Base-by-base conservation (phyloP, 1,140 invertebrate species). In the Hetaerina americana region DNA sequence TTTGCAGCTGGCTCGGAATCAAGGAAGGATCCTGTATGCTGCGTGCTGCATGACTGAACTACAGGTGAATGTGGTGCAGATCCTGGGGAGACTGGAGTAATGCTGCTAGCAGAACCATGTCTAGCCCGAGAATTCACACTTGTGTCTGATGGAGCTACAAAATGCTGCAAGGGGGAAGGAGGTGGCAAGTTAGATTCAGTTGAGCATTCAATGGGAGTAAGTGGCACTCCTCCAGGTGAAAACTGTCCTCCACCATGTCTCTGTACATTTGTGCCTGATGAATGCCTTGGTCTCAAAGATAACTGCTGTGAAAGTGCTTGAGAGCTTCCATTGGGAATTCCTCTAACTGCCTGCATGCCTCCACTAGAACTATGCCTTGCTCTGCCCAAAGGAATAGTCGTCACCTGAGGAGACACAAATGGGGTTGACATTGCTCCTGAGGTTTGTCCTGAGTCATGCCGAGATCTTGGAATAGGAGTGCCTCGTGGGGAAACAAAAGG, bases 401-500 rank as follows among this genome's bases (percentile, higher is more conserved):
- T 82, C 25, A 77, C 71, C 70, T 80, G 79, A n/a, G 80, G 80
- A 24, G 80, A 81, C 67, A 81, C 77, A 75, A 82, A 82, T 25
- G 80, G 80, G 5, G 80, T 78, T 77, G 72, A 71, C 76, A 74
- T n/a, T 74, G 74, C 24, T 75, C 75, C 26, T 70, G 69, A n/a
- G 73, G 49, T 72, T 69, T 79, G 78, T n/a, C 78, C 81, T 66
- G 81, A 82, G 72, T 80, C 80, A 72, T 82, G 80, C 15, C 81
- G 74, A 26, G 81, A 82, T 25, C 90, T 82, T 12, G 87, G 86
- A 0, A 90, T 85, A 0, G 90, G 89, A 0, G 91, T 92, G 73
- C 89, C 88, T 26, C 91, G 83, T 0, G 92, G 92, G 76, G 92
- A 93, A 0, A 93, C 91, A 78, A 94, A 94, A 1, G 91, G 92